Conservation (phyloP, 1,140 invertebrate species). For the Arion vulgaris region DNA sequence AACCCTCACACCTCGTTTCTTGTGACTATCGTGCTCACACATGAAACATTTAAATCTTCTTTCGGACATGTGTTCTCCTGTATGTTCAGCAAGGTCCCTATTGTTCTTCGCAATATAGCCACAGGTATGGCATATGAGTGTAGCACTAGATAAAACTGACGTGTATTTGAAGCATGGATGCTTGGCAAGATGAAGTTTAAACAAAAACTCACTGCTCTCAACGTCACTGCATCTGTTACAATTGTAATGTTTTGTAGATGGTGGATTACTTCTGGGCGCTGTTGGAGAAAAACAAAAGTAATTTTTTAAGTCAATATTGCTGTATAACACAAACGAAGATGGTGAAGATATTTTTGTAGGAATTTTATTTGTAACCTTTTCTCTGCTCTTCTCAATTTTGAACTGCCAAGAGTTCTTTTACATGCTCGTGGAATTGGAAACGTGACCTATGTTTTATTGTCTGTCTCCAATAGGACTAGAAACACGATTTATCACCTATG, state of each 20-base stretch:
- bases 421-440: too few species aligned
- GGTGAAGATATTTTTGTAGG: too few species aligned
- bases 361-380: too few species aligned
- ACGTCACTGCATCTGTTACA: neutral
- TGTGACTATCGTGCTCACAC: conserved; percentile 7
- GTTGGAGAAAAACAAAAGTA: neutral
- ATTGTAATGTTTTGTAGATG: neutral
- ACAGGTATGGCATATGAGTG: neutral
- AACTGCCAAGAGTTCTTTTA: too few species aligned
- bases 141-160: neutral
- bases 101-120: conserved; percentile 13
- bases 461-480: too few species aligned
- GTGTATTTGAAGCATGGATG: conserved; percentile 11
- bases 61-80: conserved; percentile 7
- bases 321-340: too few species aligned
- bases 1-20: neutral
- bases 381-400: too few species aligned
- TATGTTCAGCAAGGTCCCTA: neutral
- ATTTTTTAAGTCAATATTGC: neutral
- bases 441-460: too few species aligned
- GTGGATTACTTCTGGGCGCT: neutral
- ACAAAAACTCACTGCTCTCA: conserved; percentile 3
- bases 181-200: conserved; percentile 21
- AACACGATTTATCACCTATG: too few species aligned
- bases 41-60: conserved; percentile 3